Evolutionary conservation across 2,113 vertebrate genomes (phyloP).

Genomic region (Accipiter virgatus): DNA sequence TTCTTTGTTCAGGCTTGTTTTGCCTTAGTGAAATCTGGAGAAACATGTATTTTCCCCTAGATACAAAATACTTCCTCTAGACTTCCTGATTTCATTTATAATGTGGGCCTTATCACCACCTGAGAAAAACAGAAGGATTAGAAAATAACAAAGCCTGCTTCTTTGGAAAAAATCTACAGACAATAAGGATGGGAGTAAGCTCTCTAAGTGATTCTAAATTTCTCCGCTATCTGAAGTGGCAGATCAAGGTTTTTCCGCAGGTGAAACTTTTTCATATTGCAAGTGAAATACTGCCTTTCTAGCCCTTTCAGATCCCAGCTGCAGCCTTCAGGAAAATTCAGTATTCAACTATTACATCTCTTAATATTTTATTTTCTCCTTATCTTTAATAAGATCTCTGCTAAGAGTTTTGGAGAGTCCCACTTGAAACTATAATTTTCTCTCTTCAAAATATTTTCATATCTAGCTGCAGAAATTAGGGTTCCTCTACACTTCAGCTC

Average conservation of each 20-base stretch:
- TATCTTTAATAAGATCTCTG: background rate
- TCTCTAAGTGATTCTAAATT: background rate
- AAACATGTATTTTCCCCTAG: background rate
- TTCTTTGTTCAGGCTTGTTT: constrained; percentile 34
- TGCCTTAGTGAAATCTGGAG: background rate
- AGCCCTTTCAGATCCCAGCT: background rate
- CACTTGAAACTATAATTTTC: background rate
- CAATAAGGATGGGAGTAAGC: background rate
- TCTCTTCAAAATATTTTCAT: background rate
- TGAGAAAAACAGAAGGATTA: constrained; percentile 16
- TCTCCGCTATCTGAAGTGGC: background rate
- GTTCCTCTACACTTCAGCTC: background rate
- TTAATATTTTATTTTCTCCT: constrained; percentile 11
- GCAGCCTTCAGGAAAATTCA: constrained; percentile 2
- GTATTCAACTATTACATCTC: background rate
- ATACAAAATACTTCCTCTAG: constrained; percentile 2
- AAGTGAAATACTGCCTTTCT: constrained; percentile 21
- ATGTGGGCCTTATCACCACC: background rate
- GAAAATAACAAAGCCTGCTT: background rate
- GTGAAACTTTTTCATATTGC: background rate
- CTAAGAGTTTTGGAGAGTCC: background rate
- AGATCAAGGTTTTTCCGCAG: background rate
- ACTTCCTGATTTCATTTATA: background rate
- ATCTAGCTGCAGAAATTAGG: background rate
- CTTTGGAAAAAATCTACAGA: background rate